These are phyloP conservation scores for Trissolcus brochymenae DNA, from an alignment of 2,888 invertebrate species.

Conservation along the genomic window DNA sequence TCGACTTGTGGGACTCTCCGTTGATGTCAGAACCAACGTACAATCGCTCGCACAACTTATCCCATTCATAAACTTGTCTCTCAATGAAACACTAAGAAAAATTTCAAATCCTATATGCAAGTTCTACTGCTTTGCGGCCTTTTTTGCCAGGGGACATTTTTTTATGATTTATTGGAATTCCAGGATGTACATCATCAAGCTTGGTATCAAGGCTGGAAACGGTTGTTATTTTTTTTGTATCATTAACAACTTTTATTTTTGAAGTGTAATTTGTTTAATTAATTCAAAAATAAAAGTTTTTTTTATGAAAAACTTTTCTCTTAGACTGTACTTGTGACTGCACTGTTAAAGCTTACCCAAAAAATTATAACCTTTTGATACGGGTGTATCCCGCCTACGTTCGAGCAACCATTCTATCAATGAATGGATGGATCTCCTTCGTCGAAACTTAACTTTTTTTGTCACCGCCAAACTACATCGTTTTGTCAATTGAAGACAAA, in stretches of 20 bases:
- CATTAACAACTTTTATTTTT: no score
- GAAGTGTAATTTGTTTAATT: no score
- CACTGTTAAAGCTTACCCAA: slow-evolving; percentile 45
- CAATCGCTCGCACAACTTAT: slow-evolving; percentile 38
- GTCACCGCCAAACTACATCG: no score
- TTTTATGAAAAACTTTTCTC: slow-evolving; percentile 10
- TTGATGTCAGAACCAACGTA: slow-evolving; percentile 31
- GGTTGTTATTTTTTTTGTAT: no score
- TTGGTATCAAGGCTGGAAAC: not conserved
- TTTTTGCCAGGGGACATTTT: no score
- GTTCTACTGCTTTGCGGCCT: not conserved
- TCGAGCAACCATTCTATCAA: slow-evolving; percentile 42
- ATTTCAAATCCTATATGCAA: no score
- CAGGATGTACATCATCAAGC: no score
- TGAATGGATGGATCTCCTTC: slow-evolving; percentile 45
- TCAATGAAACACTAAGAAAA: slow-evolving; percentile 11
- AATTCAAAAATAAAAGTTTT: no score
- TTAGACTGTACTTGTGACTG: slow-evolving; percentile 37
- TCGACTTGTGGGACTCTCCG: slow-evolving; percentile 20
- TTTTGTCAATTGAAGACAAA: slow-evolving; percentile 27
- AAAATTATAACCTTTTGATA: slow-evolving; percentile 49
- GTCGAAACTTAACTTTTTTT: slow-evolving; percentile 12
- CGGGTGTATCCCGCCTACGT: slow-evolving; percentile 42
- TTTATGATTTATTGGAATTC: not conserved
- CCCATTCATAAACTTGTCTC: slow-evolving; percentile 17